Evolutionary conservation across 2,888 invertebrate species (phyloP), one percentile per base, ranked within the genome.

Genomic region (Anticlea derivata): DNA sequence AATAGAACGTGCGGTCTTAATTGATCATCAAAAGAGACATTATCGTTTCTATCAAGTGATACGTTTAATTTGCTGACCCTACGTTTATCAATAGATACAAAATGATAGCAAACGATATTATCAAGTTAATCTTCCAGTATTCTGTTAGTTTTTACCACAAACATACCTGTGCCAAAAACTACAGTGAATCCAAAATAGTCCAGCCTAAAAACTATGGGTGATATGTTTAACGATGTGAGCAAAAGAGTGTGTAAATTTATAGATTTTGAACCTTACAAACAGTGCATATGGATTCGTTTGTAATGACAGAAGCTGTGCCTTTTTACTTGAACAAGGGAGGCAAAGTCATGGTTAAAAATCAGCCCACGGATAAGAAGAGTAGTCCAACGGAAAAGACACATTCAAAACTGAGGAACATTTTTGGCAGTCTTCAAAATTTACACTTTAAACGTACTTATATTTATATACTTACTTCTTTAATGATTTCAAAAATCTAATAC

Each of bases 381-480:
- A 83, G 75, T 54, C 79, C 83, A 0, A 73, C 76, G 0, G 79
- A 80, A 35, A 85, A 83, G 52, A 65, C 61, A 1, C 65, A 77
- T 41, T 72, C 70, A 1, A 85, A 74, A 50, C 48, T 83, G 0
- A 74, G 73, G 31, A 75, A 73, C 17, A 61, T 80, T 10, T 83
- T 85, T 44, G 83, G 83, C 55, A 83, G 82, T 0, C 75, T 73
- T 23, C 68, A 77, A 12, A 75, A 78, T 37, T 64, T 73, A 24
- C 66, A 66, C 8, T 57, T 60, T 11, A 81, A 78, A 75, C 66
- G 76, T 76, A 74, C 63, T 40, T 44, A 55, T 41, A 7, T 46
- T 53, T 58, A 56, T 55, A 23, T 24, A 6, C 12, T 35, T 3
- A 17, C 2, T n/a, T n/a, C n/a, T n/a, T n/a, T n/a, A n/a, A n/a